Percentiles rank a stretch among this genome's conserved stretches.
These are phyloP conservation scores for Helicolenus hilgendorfi DNA, from an alignment of 2,797 vertebrate species.

Conservation along the genomic window DNA sequence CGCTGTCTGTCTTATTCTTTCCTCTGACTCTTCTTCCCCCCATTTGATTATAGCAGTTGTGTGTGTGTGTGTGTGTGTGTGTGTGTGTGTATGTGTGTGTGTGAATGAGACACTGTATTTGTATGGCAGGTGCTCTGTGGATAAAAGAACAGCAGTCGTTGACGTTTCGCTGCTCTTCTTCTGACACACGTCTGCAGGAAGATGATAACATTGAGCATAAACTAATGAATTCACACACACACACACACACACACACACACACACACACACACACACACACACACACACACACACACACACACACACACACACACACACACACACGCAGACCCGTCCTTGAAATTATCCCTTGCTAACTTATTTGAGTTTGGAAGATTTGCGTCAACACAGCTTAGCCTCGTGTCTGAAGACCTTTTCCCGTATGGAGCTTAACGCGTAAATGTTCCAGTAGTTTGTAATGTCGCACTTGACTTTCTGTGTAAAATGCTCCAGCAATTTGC, in stretches of 20 bases:
- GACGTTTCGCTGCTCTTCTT: constrained; percentile 21
- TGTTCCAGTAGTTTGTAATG: neutral
- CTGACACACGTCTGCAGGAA: constrained; percentile 52
- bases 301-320: constrained; percentile 1
- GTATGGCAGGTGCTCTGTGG: constrained; percentile 54
- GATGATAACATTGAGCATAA: constrained; percentile 66
- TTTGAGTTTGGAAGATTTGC: constrained; percentile 43
- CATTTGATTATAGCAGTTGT: constrained; percentile 30
- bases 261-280: constrained; percentile 7
- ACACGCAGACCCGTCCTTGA: constrained; percentile 28
- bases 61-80: constrained; percentile 15
- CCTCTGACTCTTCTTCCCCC: constrained; percentile 17
- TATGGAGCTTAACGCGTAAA: neutral
- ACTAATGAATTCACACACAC: constrained; percentile 25
- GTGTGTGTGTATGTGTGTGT: constrained; percentile 5
- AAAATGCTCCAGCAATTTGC: neutral
- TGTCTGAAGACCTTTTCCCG: constrained; percentile 31
- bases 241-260: neutral
- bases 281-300: constrained; percentile 7
- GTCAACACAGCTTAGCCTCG: constrained; percentile 20
- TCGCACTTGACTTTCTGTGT: neutral
- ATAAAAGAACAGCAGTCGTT: constrained; percentile 55
- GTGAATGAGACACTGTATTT: neutral
- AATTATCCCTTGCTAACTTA: constrained; percentile 15
- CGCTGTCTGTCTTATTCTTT: neutral